Evolutionary conservation across 1,140 invertebrate genomes (phyloP).

Genomic region (Forficula auricularia): DNA sequence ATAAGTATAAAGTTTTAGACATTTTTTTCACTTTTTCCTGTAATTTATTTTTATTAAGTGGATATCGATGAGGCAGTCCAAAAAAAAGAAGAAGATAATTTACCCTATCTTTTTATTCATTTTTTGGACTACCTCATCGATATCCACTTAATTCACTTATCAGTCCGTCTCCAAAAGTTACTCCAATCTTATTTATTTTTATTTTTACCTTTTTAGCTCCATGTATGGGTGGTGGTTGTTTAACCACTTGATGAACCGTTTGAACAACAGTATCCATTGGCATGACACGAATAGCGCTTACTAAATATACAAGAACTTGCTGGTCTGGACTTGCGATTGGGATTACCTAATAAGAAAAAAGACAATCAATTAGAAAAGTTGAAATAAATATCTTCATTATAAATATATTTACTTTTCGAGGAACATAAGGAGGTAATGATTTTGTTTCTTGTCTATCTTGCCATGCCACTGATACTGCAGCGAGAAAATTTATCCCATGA

Average conservation of each 20-base stretch:
- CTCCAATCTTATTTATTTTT: too few species aligned
- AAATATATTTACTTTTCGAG: slow-evolving; percentile 1
- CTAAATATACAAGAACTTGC: slow-evolving; percentile 57
- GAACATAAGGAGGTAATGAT: background rate
- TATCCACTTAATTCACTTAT: too few species aligned
- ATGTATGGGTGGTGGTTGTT: slow-evolving; percentile 52
- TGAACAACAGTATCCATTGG: slow-evolving; percentile 74
- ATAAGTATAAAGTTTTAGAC: too few species aligned
- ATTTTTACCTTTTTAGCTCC: slow-evolving; percentile 30
- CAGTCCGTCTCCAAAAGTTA: too few species aligned
- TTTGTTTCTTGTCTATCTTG: slow-evolving; percentile 40
- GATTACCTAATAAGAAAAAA: slow-evolving; percentile 29
- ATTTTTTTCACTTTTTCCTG: too few species aligned
- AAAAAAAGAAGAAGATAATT: too few species aligned
- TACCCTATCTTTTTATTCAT: too few species aligned
- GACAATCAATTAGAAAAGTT: background rate
- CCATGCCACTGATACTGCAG: slow-evolving; percentile 78
- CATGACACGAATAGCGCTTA: slow-evolving; percentile 65
- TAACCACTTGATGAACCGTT: slow-evolving; percentile 64
- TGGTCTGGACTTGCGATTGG: slow-evolving; percentile 52
- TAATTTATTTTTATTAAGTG: too few species aligned
- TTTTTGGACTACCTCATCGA: too few species aligned
- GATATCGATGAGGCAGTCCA: too few species aligned
- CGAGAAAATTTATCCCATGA: slow-evolving; percentile 65
- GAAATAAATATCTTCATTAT: background rate